A percentile compares a stretch with the other conserved stretches of the same genome.
phyloP scores from a whole-genome alignment of 2,888 invertebrate species.

The Pseudanteris insignis region DNA sequence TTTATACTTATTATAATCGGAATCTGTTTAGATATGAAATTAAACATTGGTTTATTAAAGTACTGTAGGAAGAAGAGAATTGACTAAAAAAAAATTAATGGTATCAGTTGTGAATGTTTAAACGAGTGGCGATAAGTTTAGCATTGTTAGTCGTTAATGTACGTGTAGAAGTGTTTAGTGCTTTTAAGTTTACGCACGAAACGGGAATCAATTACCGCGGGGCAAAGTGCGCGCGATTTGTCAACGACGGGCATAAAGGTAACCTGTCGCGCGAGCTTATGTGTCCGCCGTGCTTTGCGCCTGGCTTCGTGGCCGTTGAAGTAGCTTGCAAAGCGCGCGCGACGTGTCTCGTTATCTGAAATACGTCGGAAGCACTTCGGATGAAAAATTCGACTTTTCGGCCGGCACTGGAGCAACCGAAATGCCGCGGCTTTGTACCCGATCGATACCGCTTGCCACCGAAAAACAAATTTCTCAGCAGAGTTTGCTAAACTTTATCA shows the following conservation, averaged over 20 bases:
- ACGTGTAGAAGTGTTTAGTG: too few species aligned
- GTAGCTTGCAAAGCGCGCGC: slow-evolving; percentile 22
- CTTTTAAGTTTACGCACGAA: slow-evolving; percentile 30
- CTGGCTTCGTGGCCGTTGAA: slow-evolving; percentile 21
- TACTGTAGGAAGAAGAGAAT: too few species aligned
- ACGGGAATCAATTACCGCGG: slow-evolving; percentile 32
- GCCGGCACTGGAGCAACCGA: slow-evolving; percentile 1
- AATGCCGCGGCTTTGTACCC: slow-evolving; percentile 5
- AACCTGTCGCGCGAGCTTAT: slow-evolving; percentile 29
- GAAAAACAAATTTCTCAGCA: slow-evolving; percentile 6
- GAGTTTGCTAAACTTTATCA: slow-evolving; percentile 15
- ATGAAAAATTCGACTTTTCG: slow-evolving; percentile 24
- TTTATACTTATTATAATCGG: too few species aligned
- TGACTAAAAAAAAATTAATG: too few species aligned
- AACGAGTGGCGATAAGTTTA: too few species aligned
- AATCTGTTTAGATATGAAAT: too few species aligned
- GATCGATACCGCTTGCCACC: slow-evolving; percentile 16
- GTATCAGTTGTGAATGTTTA: too few species aligned
- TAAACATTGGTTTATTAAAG: too few species aligned
- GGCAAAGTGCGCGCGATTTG: slow-evolving; percentile 27
- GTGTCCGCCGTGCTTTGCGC: slow-evolving; percentile 20
- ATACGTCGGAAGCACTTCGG: slow-evolving; percentile 27
- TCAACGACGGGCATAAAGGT: slow-evolving; percentile 19
- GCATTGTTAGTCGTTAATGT: too few species aligned
- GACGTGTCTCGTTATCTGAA: slow-evolving; percentile 27